Evolutionary conservation across 2,888 invertebrate genomes (phyloP).

Genomic region (Lepidonotus clava): DNA sequence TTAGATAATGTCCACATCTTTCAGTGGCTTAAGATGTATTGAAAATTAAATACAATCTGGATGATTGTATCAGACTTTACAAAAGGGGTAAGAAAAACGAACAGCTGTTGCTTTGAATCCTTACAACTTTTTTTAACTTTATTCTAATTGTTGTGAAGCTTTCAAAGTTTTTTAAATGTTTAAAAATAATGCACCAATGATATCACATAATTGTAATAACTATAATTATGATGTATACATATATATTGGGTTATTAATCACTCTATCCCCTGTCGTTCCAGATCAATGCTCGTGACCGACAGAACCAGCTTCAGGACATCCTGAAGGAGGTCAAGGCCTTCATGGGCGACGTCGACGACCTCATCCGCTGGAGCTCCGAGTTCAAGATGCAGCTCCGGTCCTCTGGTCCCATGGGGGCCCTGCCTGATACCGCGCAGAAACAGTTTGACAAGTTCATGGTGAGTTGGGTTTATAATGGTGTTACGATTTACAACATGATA

Average conservation of each 20-base stretch:
- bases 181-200: too few species aligned
- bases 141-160: too few species aligned
- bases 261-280: background rate
- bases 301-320: constrained; percentile 77
- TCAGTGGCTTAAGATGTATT: too few species aligned
- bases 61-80: too few species aligned
- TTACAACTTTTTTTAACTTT: too few species aligned
- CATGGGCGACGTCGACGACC: constrained; percentile 78
- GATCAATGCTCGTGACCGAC: constrained; percentile 72
- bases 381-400: constrained; percentile 74
- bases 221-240: background rate
- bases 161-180: too few species aligned
- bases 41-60: too few species aligned
- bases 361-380: constrained; percentile 76
- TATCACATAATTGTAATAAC: too few species aligned
- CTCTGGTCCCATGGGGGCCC: constrained; percentile 77
- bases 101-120: too few species aligned
- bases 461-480: constrained; percentile 61
- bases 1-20: too few species aligned
- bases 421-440: constrained; percentile 77
- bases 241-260: background rate
- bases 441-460: constrained; percentile 78
- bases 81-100: too few species aligned
- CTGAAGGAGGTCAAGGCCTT: constrained; percentile 79
- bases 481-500: background rate